These are phyloP conservation scores for human DNA, from an alignment of 2,113 vertebrate species.

Conservation along the genomic window DNA sequence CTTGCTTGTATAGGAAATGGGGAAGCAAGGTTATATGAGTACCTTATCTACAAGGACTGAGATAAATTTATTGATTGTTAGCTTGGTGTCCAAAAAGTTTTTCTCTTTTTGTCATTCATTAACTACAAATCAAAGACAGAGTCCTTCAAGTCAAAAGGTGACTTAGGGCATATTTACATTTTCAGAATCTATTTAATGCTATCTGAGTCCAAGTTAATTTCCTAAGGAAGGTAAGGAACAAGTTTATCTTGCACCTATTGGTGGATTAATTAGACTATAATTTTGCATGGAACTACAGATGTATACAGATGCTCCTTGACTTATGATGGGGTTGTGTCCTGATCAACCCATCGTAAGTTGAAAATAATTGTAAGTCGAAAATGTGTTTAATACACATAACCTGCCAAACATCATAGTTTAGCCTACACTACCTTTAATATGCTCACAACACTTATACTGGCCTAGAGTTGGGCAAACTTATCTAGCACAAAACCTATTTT, in stretches of 20 bases:
- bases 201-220: not conserved
- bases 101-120: conserved; percentile 10
- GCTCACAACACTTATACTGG: not conserved
- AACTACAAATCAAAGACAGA: not conserved
- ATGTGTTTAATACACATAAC: not conserved
- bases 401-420: not conserved
- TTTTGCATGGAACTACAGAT: not conserved
- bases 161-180: not conserved
- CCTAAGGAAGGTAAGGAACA: not conserved
- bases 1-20: not conserved
- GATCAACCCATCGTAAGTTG: not conserved
- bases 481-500: not conserved
- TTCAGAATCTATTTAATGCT: not conserved
- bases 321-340: not conserved
- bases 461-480: not conserved
- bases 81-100: not conserved
- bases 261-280: not conserved
- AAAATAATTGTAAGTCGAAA: not conserved
- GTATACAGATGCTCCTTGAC: not conserved
- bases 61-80: not conserved
- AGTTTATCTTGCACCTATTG: not conserved
- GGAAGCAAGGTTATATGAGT: not conserved
- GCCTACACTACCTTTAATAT: not conserved
- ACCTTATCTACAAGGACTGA: not conserved
- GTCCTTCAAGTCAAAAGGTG: not conserved